Evolutionary conservation across 2,888 invertebrate genomes (phyloP), one percentile per base, ranked within the genome.

Genomic region (Lordiphosa fenestrarum): DNA sequence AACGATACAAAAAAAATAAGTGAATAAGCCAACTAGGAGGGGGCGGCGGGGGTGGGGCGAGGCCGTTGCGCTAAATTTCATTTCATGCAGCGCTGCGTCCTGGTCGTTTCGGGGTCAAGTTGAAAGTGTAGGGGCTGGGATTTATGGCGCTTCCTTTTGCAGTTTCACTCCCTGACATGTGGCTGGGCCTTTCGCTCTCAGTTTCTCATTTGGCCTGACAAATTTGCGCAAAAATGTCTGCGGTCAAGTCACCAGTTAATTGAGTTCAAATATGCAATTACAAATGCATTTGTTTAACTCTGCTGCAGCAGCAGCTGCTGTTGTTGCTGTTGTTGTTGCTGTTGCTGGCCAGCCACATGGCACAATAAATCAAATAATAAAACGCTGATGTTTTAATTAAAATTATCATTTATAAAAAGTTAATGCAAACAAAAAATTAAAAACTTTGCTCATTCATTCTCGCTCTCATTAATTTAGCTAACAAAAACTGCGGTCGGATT

Each of bases 181-280:
- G 30, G 10, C 30, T 10, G 10, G 10, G 50, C 35, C 42, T 48
- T 51, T 13, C 47, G 36, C 46, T 41, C 50, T 13, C 21, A 51
- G 10, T 15, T 5, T 6, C 10, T 41, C 38, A 21, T 41, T 10
- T 6, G 9, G 25, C 12, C 25, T 53, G 48, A 57, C 56, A 62
- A 66, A 66, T 64, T 49, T 66, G 36, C 36, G 58, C 51, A 58
- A 52, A 30, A 65, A 65, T 59, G 63, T 50, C 56, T 58, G 71
- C 53, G 63, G 64, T 67, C 63, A 58, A 61, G 62, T 53, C 55
- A 57, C 50, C 69, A 57, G 72, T 76, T 76, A 76, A 76, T 76
- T 76, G 70, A 78, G 80, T 78, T 76, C 72, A 82, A 82, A 78
- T 78, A 78, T 68, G 72, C 66, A 82, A 71, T 76, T 65, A 71